Evolutionary conservation across 1,140 invertebrate genomes (phyloP).

Genomic region (Panulirus ornatus): DNA sequence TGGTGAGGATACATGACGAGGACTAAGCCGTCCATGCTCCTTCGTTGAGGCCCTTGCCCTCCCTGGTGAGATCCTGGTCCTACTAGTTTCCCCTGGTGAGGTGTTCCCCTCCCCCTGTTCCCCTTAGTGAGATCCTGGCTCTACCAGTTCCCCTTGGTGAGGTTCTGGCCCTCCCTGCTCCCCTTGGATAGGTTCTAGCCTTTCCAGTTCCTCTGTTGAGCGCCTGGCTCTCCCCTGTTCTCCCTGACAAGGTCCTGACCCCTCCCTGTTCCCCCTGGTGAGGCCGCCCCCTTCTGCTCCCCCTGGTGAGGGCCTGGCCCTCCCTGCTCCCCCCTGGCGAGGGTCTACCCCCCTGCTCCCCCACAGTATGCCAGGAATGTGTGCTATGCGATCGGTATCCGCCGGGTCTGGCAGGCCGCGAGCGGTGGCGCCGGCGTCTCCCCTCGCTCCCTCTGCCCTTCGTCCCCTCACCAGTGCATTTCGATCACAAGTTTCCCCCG

Average conservation of each 20-base stretch:
- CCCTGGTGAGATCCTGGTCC: too few species aligned
- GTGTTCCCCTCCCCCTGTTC: too few species aligned
- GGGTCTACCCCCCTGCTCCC: conserved; percentile 41
- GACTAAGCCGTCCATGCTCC: too few species aligned
- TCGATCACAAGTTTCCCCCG: conserved; percentile 24
- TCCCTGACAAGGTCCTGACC: too few species aligned
- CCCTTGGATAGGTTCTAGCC: too few species aligned
- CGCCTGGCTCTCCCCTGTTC: not conserved
- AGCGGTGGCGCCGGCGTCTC: not conserved
- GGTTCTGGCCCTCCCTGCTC: not conserved
- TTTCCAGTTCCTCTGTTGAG: not conserved
- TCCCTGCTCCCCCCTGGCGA: not conserved
- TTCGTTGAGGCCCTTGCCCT: not conserved
- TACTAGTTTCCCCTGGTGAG: too few species aligned
- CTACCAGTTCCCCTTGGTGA: too few species aligned
- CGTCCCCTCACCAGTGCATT: conserved; percentile 50
- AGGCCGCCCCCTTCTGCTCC: too few species aligned
- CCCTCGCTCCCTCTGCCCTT: conserved; percentile 30
- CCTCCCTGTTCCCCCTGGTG: too few species aligned
- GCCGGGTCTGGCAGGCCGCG: conserved; percentile 41
- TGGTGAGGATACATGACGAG: too few species aligned
- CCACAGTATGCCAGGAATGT: conserved; percentile 71
- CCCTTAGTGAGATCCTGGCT: too few species aligned
- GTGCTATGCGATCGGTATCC: conserved; percentile 72
- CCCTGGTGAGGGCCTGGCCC: not conserved